These are phyloP conservation scores for Epinephelus malabaricus DNA, from an alignment of 2,797 vertebrate species.

Conservation along the genomic window DNA sequence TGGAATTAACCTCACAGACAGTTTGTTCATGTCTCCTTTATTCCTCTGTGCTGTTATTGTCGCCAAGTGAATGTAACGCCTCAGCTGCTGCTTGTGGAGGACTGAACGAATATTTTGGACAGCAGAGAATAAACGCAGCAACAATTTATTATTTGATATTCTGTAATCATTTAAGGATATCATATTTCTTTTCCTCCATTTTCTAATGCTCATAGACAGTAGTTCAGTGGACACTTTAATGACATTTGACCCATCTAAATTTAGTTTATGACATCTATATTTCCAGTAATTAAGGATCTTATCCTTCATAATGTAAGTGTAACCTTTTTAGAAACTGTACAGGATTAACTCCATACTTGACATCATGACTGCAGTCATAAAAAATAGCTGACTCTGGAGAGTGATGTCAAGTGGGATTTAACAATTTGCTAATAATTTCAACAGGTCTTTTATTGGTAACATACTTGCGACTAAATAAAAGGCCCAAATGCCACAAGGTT, in stretches of 20 bases:
- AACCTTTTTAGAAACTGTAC: not conserved
- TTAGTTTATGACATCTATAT: not conserved
- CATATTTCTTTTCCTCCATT: not conserved
- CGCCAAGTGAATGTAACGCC: not conserved
- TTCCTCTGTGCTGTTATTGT: not conserved
- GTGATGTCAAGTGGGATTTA: not conserved
- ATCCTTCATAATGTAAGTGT: not conserved
- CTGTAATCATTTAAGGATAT: not conserved
- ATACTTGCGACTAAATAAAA: not conserved
- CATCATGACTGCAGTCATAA: not conserved
- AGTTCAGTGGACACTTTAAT: not conserved
- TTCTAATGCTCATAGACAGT: not conserved
- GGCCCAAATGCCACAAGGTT: not conserved
- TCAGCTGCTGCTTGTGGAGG: slow-evolving; percentile 5
- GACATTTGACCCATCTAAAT: not conserved
- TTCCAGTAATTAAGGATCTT: not conserved
- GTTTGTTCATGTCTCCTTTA: slow-evolving; percentile 6
- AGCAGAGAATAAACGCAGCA: not conserved
- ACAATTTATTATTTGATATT: not conserved
- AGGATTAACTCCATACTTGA: not conserved
- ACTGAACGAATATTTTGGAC: not conserved
- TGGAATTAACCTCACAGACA: not conserved
- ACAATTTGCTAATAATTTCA: slow-evolving; percentile 15
- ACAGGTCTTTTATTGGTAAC: slow-evolving; percentile 8
- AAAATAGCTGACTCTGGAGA: not conserved